Percentiles rank a stretch among this genome's conserved stretches.
Evolutionary conservation across 2,888 invertebrate species (phyloP).

Genomic region (Taphrorychus bicolor): DNA sequence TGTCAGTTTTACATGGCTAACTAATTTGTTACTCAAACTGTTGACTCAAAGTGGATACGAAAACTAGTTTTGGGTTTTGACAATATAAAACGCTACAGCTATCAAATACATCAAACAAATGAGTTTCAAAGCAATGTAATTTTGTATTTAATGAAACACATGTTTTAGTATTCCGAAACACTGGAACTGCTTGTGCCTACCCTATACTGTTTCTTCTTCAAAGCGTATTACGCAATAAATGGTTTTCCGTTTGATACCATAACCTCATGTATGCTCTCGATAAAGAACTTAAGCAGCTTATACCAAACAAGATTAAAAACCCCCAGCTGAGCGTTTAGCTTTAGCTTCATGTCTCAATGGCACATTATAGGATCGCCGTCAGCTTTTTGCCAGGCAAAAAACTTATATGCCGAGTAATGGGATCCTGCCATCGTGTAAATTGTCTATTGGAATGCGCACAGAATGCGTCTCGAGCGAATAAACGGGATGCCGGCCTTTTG

Average conservation of each 20-base stretch:
- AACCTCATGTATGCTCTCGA: background rate
- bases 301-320: slow-evolving; percentile 9
- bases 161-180: no score
- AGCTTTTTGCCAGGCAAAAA: slow-evolving; percentile 36
- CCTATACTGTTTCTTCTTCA: no score
- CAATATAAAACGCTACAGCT: no score
- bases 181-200: no score
- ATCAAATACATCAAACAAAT: no score
- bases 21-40: no score
- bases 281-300: slow-evolving; percentile 19
- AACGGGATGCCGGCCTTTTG: slow-evolving; percentile 47
- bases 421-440: slow-evolving; percentile 58
- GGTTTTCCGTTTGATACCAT: background rate
- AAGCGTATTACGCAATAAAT: no score
- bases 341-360: slow-evolving; percentile 37
- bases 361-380: slow-evolving; percentile 35
- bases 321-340: slow-evolving; percentile 32
- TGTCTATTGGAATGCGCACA: slow-evolving; percentile 54
- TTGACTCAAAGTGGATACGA: no score
- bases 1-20: no score
- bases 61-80: no score
- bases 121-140: no score
- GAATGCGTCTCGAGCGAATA: slow-evolving; percentile 53
- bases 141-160: no score
- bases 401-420: slow-evolving; percentile 51